Conservation (phyloP, 2,797 vertebrate genomes). For the Tapirus indicus region DNA sequence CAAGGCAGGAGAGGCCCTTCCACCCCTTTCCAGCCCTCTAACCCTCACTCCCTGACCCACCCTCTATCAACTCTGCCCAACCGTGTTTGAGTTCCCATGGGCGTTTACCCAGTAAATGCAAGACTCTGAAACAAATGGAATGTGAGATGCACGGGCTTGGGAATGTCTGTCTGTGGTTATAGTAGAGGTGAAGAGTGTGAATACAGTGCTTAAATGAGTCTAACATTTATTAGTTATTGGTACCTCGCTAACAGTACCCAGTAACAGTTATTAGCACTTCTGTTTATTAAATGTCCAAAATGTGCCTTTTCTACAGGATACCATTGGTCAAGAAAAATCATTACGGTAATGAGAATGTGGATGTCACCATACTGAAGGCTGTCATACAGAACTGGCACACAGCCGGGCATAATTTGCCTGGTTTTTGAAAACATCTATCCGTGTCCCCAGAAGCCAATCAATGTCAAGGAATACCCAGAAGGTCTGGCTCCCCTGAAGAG, state of each 20-base stretch:
- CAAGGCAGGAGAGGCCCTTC: conserved; percentile 34
- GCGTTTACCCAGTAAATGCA: neutral
- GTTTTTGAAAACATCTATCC: neutral
- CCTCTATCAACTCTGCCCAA: neutral
- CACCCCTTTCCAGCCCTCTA: neutral
- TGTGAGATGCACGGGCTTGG: neutral
- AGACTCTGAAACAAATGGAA: neutral
- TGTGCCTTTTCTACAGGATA: neutral
- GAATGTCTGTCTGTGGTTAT: neutral
- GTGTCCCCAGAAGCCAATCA: neutral
- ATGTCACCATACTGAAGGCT: neutral
- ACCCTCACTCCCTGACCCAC: neutral
- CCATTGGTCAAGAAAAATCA: too few species aligned
- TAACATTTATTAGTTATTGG: neutral
- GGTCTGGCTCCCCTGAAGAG: neutral
- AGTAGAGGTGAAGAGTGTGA: neutral
- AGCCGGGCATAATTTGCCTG: neutral
- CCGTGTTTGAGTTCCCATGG: neutral
- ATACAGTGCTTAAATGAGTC: neutral
- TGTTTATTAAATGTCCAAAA: neutral
- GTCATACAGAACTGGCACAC: neutral
- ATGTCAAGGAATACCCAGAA: neutral
- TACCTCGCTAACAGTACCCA: neutral
- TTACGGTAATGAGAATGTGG: neutral
- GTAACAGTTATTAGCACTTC: neutral